phyloP scores from a whole-genome alignment of 2,113 vertebrate genomes.

The Leuciscus idus region DNA sequence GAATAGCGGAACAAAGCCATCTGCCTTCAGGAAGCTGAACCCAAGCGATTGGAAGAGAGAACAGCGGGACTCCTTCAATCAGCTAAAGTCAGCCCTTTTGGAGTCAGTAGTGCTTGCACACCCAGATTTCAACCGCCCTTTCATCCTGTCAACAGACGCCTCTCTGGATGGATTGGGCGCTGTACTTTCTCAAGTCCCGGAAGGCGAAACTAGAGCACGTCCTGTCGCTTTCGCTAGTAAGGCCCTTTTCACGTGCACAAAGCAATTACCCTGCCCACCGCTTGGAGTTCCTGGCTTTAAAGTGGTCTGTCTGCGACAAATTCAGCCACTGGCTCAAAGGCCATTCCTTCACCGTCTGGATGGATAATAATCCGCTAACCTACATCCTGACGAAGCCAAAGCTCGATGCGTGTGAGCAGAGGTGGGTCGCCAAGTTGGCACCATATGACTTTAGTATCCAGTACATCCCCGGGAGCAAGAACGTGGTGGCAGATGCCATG shows the following conservation, averaged over 20 bases:
- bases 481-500: neutral
- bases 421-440: neutral
- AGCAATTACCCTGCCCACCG: conserved; percentile 10
- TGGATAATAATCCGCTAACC: no score
- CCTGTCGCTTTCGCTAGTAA: neutral
- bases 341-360: no score
- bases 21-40: no score
- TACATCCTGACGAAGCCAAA: neutral
- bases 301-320: neutral
- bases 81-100: no score
- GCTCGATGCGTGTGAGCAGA: neutral
- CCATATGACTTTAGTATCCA: neutral
- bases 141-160: no score
- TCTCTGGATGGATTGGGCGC: no score
- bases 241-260: neutral
- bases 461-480: neutral
- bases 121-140: no score
- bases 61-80: no score
- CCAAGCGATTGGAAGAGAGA: no score
- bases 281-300: neutral
- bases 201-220: neutral
- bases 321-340: no score
- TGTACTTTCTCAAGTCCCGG: neutral
- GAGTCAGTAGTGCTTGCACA: no score
- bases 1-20: no score